phyloP scores from a whole-genome alignment of 2,113 vertebrate genomes.

The Callospermophilus lateralis region DNA sequence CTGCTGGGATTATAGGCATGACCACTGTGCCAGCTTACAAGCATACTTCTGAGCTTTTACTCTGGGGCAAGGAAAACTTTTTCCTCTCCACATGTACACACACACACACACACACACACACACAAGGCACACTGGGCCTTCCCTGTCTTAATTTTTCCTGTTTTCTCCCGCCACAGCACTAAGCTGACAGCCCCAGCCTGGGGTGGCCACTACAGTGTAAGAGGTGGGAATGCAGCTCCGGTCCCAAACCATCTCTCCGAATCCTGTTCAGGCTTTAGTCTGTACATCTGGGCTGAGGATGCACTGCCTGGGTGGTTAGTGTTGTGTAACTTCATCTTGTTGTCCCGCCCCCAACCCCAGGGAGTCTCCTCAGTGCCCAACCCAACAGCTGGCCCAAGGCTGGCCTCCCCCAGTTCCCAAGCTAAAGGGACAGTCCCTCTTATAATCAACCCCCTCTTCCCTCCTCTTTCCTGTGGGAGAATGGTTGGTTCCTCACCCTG shows the following conservation, averaged over 20 bases:
- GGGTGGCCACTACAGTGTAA: background rate
- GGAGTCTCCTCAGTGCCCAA: conserved; percentile 56
- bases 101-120: no score
- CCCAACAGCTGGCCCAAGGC: conserved; percentile 73
- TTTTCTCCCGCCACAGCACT: background rate
- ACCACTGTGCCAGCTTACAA: background rate
- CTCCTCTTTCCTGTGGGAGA: background rate
- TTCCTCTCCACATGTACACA: background rate
- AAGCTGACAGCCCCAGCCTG: background rate
- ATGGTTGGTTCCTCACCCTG: background rate
- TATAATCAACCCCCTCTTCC: background rate
- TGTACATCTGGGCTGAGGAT: background rate
- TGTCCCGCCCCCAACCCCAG: background rate
- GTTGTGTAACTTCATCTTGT: conserved; percentile 40
- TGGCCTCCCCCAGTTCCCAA: conserved; percentile 65
- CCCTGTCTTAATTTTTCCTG: background rate
- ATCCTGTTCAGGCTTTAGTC: background rate
- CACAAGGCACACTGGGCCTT: background rate
- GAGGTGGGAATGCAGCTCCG: background rate
- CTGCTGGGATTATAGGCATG: no score
- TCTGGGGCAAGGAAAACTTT: background rate
- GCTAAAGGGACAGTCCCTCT: conserved; percentile 44
- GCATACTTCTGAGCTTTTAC: background rate
- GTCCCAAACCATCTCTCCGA: background rate
- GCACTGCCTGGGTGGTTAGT: background rate